Evolutionary conservation across 2,113 vertebrate species (phyloP), one percentile per base, ranked within the genome.

Genomic region (Okapia johnstoni): DNA sequence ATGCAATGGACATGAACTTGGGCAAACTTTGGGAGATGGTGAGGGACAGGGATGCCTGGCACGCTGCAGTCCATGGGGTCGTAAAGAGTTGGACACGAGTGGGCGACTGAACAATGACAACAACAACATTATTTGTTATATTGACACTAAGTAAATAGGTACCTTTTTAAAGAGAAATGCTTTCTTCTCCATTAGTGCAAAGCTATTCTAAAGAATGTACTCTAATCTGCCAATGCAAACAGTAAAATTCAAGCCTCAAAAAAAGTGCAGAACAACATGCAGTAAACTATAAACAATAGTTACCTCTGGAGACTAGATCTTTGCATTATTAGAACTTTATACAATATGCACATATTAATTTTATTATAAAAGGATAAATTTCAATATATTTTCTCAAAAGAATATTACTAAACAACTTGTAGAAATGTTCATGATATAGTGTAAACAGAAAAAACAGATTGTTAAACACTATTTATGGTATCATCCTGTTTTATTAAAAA

Each of bases 401-500:
- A 90, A 58, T 16, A 63, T 61, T 86, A 30, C 48, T 70, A 30
- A 89, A 55, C 48, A 88, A 77, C 33, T 80, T 43, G 15, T 50
- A 98, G 46, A 94, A 91, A 81, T 77, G 19, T 55, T 87, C 61
- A 83, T 9, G 23, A 52, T 85, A 36, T 13, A 36, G 28, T 84
- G 19, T 88, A 79, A 93, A 36, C 7, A 28, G 25, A 55, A 58
- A 93, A 92, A 58, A 21, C 61, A 94, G 26, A n/a, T 19, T 52
- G 28, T 57, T 43, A 93, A 93, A 66, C 12, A 94, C 26, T 79
- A 93, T 84, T 79, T 36, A n/a, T 66, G 43, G 13, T 13, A 85
- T 70, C 46, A 81, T 26, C 36, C 50, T 25, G 87, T 93, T 63
- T 96, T 88, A 88, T 93, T 88, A 58, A 85, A 66, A 92, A 87